phyloP scores from a whole-genome alignment of 2,888 invertebrate genomes.

The Frankliniella intonsa region DNA sequence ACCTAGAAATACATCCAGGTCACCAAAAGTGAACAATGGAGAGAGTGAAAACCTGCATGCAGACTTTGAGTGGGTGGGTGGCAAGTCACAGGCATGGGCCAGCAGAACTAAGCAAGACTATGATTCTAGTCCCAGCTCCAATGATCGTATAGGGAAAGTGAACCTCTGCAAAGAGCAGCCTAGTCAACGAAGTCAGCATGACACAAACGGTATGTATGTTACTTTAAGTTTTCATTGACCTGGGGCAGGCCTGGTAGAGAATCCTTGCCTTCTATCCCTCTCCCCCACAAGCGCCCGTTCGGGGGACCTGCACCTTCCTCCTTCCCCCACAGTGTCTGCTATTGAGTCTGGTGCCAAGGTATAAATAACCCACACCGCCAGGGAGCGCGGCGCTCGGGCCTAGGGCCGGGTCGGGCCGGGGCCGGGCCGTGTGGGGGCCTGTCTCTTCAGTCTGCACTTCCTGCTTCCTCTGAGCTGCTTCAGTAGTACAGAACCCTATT shows the following conservation, averaged over 20 bases:
- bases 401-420: neutral
- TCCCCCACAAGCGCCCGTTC: too few relatives aligned
- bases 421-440: neutral
- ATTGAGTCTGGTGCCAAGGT: neutral
- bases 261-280: too few relatives aligned
- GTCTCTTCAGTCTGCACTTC: conserved; percentile 4
- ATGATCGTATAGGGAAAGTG: neutral
- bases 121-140: neutral
- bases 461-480: conserved; percentile 1
- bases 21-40: neutral
- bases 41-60: neutral
- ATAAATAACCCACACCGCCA: neutral
- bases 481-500: neutral
- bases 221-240: too few relatives aligned
- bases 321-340: neutral
- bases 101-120: neutral
- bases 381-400: neutral
- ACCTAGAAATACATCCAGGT: neutral
- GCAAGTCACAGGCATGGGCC: neutral
- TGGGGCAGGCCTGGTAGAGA: too few relatives aligned
- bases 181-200: neutral
- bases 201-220: neutral
- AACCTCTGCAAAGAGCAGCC: neutral
- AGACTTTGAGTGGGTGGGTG: neutral
- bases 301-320: neutral